A percentile compares a stretch with the other conserved stretches of the same genome.
These are phyloP conservation scores for Lepus timidus DNA, from an alignment of 2,113 vertebrate species.

Conservation along the genomic window DNA sequence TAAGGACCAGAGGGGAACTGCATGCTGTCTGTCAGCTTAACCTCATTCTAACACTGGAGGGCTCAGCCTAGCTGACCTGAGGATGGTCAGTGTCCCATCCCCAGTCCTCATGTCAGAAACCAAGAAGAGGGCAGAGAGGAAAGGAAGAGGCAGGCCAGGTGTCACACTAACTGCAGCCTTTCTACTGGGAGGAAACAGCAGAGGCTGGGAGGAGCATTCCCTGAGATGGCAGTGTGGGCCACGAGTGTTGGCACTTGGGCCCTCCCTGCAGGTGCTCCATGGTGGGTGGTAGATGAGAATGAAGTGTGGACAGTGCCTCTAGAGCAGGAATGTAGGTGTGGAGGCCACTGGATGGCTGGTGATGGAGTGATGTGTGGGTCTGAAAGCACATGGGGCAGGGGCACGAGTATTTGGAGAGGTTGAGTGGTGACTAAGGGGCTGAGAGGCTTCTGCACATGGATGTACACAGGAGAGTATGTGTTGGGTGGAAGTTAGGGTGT, in stretches of 20 bases:
- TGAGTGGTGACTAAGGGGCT: neutral
- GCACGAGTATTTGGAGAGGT: neutral
- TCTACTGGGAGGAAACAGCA: neutral
- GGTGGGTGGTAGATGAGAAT: neutral
- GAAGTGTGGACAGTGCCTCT: accelerated
- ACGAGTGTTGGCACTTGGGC: neutral
- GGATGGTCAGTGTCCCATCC: neutral
- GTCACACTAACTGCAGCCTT: neutral
- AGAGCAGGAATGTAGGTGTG: too few species aligned
- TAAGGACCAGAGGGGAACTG: neutral
- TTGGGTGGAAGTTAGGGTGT: neutral
- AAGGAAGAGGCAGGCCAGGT: neutral
- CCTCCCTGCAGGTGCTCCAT: neutral
- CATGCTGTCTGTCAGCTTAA: neutral
- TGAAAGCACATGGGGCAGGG: neutral
- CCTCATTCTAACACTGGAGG: neutral
- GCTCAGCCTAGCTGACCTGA: neutral
- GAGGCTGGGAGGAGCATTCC: neutral
- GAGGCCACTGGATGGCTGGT: neutral
- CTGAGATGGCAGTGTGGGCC: accelerated
- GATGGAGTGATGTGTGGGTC: neutral
- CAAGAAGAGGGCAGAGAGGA: neutral
- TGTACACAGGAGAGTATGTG: neutral
- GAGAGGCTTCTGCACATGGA: accelerated
- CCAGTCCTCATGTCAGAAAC: neutral